Conservation (phyloP, 2,888 invertebrate genomes). For the Drosophila falleni region DNA sequence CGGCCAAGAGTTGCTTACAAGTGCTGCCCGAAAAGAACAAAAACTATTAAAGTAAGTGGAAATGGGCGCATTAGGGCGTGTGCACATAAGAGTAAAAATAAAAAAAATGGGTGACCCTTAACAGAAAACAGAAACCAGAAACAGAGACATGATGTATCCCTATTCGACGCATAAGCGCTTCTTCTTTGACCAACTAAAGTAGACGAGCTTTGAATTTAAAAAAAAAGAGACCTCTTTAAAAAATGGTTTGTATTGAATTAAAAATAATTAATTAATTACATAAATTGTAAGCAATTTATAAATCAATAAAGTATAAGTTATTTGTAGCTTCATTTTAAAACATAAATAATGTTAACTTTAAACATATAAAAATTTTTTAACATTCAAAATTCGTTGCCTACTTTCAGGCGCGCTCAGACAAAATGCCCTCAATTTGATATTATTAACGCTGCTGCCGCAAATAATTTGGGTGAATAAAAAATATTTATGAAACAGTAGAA, state of each 20-base stretch:
- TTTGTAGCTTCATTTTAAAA: not conserved
- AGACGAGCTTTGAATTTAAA: constrained; percentile 61
- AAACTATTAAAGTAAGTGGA: constrained; percentile 79
- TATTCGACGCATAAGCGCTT: constrained; percentile 44
- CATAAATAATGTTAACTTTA: too few species aligned
- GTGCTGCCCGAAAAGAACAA: constrained; percentile 57
- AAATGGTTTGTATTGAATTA: not conserved
- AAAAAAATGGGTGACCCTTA: constrained; percentile 11
- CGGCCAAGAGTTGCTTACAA: constrained; percentile 46
- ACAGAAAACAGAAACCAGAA: not conserved
- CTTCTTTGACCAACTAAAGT: constrained; percentile 41
- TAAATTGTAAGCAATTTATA: too few species aligned
- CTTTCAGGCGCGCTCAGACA: constrained; percentile 23
- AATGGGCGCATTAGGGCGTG: constrained; percentile 72
- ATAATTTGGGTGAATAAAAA: too few species aligned
- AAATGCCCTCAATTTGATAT: constrained; percentile 43
- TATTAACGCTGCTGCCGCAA: constrained; percentile 23
- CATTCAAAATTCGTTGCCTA: constrained; percentile 25
- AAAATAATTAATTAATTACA: too few species aligned
- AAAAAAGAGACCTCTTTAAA: constrained; percentile 5
- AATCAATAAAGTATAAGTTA: not conserved
- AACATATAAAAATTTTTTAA: too few species aligned
- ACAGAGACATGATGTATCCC: not conserved
- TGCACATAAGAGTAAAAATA: constrained; percentile 21
- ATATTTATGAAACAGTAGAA: too few species aligned